Evolutionary conservation across 2,888 invertebrate species (phyloP).

Genomic region (Linnaemya tessellans): DNA sequence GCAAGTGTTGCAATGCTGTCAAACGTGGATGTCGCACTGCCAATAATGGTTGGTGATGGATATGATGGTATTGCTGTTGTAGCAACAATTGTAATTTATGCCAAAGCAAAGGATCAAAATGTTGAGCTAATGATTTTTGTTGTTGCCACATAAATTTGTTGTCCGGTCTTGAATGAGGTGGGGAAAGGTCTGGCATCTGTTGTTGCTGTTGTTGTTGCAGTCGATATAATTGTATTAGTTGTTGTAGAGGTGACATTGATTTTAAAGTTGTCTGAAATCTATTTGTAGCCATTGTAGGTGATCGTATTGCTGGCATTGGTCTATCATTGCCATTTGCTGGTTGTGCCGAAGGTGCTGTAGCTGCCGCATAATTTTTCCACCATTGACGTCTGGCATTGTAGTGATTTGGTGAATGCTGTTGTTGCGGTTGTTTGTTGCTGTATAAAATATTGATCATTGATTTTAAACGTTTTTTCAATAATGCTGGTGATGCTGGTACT

Average conservation of each 20-base stretch:
- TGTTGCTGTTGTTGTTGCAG: constrained; percentile 17
- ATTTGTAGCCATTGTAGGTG: constrained; percentile 75
- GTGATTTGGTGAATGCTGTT: constrained; percentile 54
- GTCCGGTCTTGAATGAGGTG: constrained; percentile 33
- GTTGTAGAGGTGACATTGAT: constrained; percentile 78
- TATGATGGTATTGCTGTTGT: constrained; percentile 28
- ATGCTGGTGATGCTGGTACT: constrained; percentile 26
- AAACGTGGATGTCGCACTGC: constrained; percentile 69
- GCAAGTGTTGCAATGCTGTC: constrained; percentile 68
- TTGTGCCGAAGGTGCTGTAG: constrained; percentile 31
- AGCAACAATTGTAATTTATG: constrained; percentile 71
- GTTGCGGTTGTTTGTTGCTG: constrained; percentile 47
- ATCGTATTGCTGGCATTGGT: constrained; percentile 54
- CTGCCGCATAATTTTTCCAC: constrained; percentile 60
- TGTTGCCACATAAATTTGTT: constrained; percentile 69
- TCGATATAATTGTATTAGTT: constrained; percentile 57
- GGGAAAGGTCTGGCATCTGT: constrained; percentile 56
- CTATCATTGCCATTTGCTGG: constrained; percentile 39
- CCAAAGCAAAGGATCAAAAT: constrained; percentile 73
- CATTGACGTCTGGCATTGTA: constrained; percentile 60
- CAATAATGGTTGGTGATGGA: constrained; percentile 58
- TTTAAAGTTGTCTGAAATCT: constrained; percentile 79
- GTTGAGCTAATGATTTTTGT: constrained; percentile 69
- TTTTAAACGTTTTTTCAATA: constrained; percentile 65
- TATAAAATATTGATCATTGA: constrained; percentile 67